Evolutionary conservation across 2,888 invertebrate genomes (phyloP), one percentile per base, ranked within the genome.

Genomic region (Tenodera sinensis): DNA sequence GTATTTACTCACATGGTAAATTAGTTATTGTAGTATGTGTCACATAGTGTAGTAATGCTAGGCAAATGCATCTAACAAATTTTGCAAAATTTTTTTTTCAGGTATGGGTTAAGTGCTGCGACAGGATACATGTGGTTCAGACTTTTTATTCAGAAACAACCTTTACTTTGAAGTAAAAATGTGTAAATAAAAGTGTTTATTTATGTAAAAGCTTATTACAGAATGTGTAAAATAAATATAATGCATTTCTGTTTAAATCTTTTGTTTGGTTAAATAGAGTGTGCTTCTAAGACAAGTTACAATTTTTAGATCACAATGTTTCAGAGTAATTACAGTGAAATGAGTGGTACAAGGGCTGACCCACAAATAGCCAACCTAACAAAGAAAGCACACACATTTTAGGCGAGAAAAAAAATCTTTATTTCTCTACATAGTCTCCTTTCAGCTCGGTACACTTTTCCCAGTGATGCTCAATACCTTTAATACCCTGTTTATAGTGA

Each of bases 1-100:
- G 3, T 99, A 99, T 92, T 95, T 99, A 89, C 92, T 98, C 27
- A 99, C 99, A 12, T 99, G 99, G 99, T 99, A 95, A 91, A 91
- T 85, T 81, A 83, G 54, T 28, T 88, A 71, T 85, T 89, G 71
- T 85, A 4, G 20, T 82, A 28, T 25, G n/a, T 47, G 28, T 12
- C 20, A n/a, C 54, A 30, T 87, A 6, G 20, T 14, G 28, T 12
- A 14, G 20, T 84, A 47, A 85, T 88, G 47, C 14, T 83, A 83
- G 28, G 28, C 27, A 27, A 47, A 84, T 15, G 3, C 4, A 85
- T 20, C 8, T 28, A 82, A 87, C 9, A 28, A 71, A 30, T 87
- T 82, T 3, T 28, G 15, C 27, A n/a, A n/a, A 15, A 86, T 54
- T 71, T 81, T 82, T 54, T 28, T 91, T 92, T 14, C 92, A 94